Evolutionary conservation across 1,140 invertebrate species (phyloP).

Genomic region (Doryteuthis pealeii): DNA sequence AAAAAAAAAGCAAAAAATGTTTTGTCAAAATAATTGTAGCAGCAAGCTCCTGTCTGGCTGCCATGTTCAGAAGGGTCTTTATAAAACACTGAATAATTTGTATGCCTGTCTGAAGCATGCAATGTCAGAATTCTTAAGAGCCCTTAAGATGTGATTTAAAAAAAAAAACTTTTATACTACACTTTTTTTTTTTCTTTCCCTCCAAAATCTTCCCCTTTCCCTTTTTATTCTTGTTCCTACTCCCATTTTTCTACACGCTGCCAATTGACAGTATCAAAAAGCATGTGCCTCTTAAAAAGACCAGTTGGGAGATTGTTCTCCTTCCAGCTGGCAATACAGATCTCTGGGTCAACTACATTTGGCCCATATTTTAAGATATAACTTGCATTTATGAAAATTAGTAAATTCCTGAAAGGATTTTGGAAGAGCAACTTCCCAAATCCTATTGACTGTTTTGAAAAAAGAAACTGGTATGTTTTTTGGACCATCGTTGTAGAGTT

Average conservation of each 20-base stretch:
- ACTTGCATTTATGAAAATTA: neutral
- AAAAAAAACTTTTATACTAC: too few species aligned
- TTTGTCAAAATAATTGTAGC: neutral
- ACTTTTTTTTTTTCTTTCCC: too few species aligned
- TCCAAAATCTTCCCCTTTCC: too few species aligned
- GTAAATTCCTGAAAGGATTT: neutral
- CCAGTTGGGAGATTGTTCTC: too few species aligned
- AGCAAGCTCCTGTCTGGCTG: neutral
- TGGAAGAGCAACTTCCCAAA: neutral
- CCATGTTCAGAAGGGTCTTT: neutral
- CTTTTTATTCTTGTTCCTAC: too few species aligned
- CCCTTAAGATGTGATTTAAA: neutral
- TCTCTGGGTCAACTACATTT: neutral
- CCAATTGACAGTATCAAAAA: neutral
- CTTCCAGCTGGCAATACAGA: neutral
- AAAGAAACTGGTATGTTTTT: too few species aligned
- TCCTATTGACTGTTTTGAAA: too few species aligned
- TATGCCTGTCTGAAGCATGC: neutral
- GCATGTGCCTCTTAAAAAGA: neutral
- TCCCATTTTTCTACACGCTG: neutral
- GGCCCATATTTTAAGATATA: neutral
- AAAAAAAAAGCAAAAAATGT: too few species aligned
- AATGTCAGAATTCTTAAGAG: neutral
- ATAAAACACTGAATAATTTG: neutral
- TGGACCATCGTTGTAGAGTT: too few species aligned